These are phyloP conservation scores for Gobionotothen gibberifrons DNA, from an alignment of 2,797 vertebrate species.

Conservation along the genomic window DNA sequence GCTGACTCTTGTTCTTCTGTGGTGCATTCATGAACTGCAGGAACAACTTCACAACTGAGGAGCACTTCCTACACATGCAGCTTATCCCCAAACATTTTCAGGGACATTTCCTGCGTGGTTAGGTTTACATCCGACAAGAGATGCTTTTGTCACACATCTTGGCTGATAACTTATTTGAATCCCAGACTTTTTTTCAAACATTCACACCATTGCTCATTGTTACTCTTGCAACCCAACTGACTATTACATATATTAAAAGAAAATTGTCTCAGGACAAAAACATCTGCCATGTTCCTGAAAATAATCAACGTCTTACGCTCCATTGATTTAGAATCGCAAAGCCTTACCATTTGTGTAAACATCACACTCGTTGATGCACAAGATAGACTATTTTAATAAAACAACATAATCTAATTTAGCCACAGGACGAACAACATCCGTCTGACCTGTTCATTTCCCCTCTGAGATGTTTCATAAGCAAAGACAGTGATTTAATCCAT, in stretches of 20 bases:
- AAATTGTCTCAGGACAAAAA: no score
- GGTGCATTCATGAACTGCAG: constrained; percentile 32
- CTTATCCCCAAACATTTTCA: no score
- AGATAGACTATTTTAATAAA: constrained; percentile 6
- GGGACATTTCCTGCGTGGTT: no score
- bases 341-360: background rate
- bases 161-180: no score
- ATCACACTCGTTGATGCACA: background rate
- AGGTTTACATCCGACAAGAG: no score
- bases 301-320: no score
- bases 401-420: constrained; percentile 15
- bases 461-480: constrained; percentile 27
- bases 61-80: background rate
- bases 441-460: constrained; percentile 32
- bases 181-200: no score
- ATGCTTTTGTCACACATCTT: no score
- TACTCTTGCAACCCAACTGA: no score
- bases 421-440: background rate
- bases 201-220: no score
- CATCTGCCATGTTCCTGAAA: no score
- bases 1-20: constrained; percentile 26
- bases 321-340: background rate
- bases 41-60: background rate
- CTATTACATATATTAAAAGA: no score
- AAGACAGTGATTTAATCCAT: constrained; percentile 40